Evolutionary conservation across 2,797 vertebrate genomes (phyloP).

Genomic region (Decapterus maruadsi): DNA sequence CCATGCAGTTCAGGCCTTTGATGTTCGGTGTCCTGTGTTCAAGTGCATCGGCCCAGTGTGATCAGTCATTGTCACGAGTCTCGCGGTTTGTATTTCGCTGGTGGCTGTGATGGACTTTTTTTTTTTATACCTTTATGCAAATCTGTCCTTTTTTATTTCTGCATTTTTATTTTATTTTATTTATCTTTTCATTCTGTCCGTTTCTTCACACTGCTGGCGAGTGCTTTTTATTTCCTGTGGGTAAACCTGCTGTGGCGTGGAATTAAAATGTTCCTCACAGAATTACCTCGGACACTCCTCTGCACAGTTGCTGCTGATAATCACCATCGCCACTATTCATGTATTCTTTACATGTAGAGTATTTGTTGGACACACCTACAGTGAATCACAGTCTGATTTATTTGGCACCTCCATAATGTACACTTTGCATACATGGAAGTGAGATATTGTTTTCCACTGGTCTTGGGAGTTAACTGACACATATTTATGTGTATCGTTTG

Average conservation of each 20-base stretch:
- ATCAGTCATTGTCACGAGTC: constrained; percentile 47
- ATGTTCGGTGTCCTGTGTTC: background rate
- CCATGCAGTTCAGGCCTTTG: background rate
- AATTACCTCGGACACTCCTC: too few species aligned
- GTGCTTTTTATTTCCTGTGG: constrained; percentile 8
- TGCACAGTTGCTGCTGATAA: too few species aligned
- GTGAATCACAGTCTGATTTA: too few species aligned
- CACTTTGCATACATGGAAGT: too few species aligned
- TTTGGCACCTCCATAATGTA: too few species aligned
- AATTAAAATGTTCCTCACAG: background rate
- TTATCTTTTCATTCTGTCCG: background rate
- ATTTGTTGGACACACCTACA: background rate
- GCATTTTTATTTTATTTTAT: background rate
- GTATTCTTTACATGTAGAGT: background rate
- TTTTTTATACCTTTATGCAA: background rate
- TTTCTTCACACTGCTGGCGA: constrained; percentile 18
- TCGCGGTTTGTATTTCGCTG: background rate
- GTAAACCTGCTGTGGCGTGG: constrained; percentile 14
- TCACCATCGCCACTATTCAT: too few species aligned
- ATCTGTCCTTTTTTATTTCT: background rate
- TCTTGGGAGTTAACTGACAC: too few species aligned
- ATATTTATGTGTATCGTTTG: too few species aligned
- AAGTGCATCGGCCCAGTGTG: background rate
- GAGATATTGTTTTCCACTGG: too few species aligned
- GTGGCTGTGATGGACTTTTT: background rate